Base-by-base conservation (phyloP, 2,797 vertebrate species). In the Semaprochilodus insignis region DNA sequence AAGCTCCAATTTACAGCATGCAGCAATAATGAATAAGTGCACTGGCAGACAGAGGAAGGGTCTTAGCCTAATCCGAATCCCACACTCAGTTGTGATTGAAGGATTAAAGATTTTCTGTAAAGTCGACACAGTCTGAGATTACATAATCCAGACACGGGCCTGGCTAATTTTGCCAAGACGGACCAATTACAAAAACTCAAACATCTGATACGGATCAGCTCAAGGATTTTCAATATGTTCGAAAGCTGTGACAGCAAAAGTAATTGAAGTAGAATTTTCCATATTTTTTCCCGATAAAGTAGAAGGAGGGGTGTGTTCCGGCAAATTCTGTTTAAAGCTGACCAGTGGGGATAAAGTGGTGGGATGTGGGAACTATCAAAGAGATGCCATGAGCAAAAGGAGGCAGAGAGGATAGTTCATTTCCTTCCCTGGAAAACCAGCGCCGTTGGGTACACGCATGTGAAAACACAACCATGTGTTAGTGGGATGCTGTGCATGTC, bases 341-440 rank as follows among this genome's bases (percentile, higher is more conserved):
- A 72, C 81, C 83, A 71, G 72, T 80, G 72, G 57, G 78, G 80
- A 82, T 80, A 59, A 80, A 55, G 54, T 80, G 66, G 75, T 60
- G 55, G 79, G 67, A 83, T 79, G 74, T 81, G 21, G 21, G 55
- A 83, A 48, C 44, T 83, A 71, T 85, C 81, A 78, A 83, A 83
- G 73, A 63, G 74, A 71, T 80, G 84, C 81, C 77, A 76, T 6
- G 60, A 77, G 84, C 76, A 71, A 81, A 79, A 75, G 83, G 60
- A 84, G 51, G 4, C 34, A 15, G 66, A 77, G 27, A 77, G 23
- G 76, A 85, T 51, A 62, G 73, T 78, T 80, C 63, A 63, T 67
- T 85, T 85, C 76, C 81, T 84, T 75, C 79, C 76, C 63, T 57
- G 65, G 62, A 78, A 44, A 82, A 82, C 86, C 81, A 60, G 73